Conservation (phyloP, 2,113 vertebrate species). For the Bubo blakistoni region DNA sequence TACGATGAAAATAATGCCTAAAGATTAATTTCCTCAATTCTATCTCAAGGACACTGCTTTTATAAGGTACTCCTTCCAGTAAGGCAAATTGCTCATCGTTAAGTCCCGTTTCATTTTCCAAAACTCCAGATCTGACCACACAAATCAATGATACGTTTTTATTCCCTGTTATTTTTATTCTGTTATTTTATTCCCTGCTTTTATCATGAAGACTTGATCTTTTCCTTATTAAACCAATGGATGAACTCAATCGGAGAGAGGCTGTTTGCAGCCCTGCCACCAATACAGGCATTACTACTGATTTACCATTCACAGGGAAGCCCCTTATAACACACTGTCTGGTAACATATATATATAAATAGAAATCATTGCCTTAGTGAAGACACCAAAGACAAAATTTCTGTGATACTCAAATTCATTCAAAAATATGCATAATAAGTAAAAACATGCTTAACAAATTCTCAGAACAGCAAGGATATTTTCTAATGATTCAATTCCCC, state of each 20-base stretch:
- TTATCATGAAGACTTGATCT: background rate
- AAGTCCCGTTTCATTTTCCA: background rate
- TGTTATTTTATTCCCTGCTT: background rate
- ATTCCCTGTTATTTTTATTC: background rate
- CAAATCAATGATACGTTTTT: background rate
- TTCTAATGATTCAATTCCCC: background rate
- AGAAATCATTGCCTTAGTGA: background rate
- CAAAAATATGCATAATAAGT: background rate
- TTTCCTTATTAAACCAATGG: background rate
- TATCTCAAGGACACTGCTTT: background rate
- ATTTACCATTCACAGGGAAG: background rate
- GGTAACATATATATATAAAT: background rate
- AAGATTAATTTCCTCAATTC: background rate
- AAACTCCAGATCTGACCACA: background rate
- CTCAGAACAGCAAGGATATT: background rate
- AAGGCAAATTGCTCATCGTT: background rate
- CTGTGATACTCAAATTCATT: background rate
- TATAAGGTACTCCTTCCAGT: background rate
- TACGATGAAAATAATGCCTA: background rate
- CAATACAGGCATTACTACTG: background rate
- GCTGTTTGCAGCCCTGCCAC: background rate
- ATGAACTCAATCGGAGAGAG: background rate
- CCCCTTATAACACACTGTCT: background rate
- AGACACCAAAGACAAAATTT: background rate
- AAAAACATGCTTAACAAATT: background rate